Evolutionary conservation across 2,888 invertebrate species (phyloP).

Genomic region (Ichneumoninae sp.): DNA sequence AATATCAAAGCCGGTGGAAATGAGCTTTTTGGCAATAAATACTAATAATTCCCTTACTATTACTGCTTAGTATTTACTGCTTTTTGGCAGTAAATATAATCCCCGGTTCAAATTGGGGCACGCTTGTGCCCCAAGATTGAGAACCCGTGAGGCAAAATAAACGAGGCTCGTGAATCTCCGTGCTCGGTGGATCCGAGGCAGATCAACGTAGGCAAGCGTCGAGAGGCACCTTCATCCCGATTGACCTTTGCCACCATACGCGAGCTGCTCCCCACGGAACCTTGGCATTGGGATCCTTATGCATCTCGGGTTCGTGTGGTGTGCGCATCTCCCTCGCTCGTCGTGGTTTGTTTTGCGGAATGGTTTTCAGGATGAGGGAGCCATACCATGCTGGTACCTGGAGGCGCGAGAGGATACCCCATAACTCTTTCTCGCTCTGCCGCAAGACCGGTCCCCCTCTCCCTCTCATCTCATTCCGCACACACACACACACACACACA

Average conservation of each 20-base stretch:
- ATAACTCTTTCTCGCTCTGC: slow-evolving; percentile 68
- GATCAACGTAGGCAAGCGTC: slow-evolving; percentile 63
- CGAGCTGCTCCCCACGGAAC: slow-evolving; percentile 68
- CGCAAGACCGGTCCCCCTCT: slow-evolving; percentile 68
- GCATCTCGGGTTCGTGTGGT: slow-evolving; percentile 39
- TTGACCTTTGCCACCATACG: slow-evolving; percentile 67
- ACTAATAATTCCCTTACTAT: too few species aligned
- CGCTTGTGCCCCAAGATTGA: slow-evolving; percentile 12
- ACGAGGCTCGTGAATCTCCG: slow-evolving; percentile 61
- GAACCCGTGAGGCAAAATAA: slow-evolving; percentile 57
- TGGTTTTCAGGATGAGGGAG: slow-evolving; percentile 65
- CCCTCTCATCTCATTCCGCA: slow-evolving; percentile 36
- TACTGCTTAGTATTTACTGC: too few species aligned
- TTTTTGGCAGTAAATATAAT: too few species aligned
- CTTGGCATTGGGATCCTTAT: slow-evolving; percentile 60
- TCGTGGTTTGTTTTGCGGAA: slow-evolving; percentile 48
- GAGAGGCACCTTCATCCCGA: slow-evolving; percentile 66
- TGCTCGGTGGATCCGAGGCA: slow-evolving; percentile 60
- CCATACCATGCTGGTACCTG: slow-evolving; percentile 27
- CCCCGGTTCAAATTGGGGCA: slow-evolving; percentile 4
- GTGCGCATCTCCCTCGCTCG: slow-evolving; percentile 13
- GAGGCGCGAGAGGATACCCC: slow-evolving; percentile 63
- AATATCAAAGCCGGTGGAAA: background rate
- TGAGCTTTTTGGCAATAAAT: background rate
- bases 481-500: background rate